Conservation (phyloP, 2,113 vertebrate genomes). For the Phaetusa simplex region DNA sequence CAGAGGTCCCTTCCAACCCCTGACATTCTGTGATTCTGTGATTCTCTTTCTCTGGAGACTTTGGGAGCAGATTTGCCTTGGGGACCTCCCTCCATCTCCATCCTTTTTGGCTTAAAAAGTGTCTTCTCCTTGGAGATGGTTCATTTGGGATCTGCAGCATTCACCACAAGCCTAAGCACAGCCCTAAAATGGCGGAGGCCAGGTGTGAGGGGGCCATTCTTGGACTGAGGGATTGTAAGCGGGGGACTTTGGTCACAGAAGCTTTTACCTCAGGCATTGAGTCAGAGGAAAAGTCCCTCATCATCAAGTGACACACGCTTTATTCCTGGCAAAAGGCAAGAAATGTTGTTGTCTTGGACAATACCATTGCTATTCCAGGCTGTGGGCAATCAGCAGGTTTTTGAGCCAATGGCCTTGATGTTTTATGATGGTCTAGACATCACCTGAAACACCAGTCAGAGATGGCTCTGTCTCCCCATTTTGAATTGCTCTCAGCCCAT, state of each 20-base stretch:
- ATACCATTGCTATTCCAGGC: neutral
- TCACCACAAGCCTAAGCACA: neutral
- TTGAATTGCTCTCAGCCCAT: neutral
- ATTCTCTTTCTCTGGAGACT: neutral
- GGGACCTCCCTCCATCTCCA: neutral
- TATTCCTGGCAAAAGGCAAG: conserved; percentile 18
- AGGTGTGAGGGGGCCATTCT: neutral
- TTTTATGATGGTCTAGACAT: neutral
- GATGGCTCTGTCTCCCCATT: neutral
- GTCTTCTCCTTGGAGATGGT: neutral
- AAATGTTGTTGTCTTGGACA: neutral
- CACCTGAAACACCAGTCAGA: conserved; percentile 8
- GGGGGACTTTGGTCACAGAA: neutral
- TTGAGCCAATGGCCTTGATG: neutral
- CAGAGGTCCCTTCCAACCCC: neutral
- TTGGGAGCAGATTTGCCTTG: neutral
- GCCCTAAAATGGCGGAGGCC: neutral
- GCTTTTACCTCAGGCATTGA: neutral
- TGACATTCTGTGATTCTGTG: neutral
- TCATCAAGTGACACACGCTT: conserved; percentile 9
- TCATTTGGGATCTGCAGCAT: neutral
- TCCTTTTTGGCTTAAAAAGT: neutral
- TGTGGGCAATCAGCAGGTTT: neutral
- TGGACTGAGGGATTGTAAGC: neutral
- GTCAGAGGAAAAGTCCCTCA: conserved; percentile 36